phyloP scores from a whole-genome alignment of 1,140 invertebrate species.

The Vanessa atalanta region DNA sequence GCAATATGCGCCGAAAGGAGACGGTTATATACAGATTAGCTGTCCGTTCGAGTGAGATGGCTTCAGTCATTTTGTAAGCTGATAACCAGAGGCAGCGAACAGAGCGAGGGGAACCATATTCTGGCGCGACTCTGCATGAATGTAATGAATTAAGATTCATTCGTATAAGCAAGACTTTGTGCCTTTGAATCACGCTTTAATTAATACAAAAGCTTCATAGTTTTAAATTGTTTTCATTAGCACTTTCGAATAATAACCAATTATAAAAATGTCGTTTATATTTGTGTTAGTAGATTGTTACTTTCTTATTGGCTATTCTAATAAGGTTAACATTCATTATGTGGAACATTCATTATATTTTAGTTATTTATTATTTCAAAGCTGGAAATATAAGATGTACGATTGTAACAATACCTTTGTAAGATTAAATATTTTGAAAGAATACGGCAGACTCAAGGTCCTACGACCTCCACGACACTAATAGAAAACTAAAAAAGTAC shows the following conservation, averaged over 20 bases:
- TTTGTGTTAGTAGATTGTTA: background rate
- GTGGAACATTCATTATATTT: background rate
- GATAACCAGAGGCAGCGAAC: constrained; percentile 77
- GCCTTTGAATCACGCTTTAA: constrained; percentile 57
- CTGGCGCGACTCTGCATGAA: constrained; percentile 76
- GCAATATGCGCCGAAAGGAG: constrained; percentile 73
- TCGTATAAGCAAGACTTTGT: constrained; percentile 63
- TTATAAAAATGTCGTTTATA: constrained; percentile 3
- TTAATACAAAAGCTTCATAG: constrained; percentile 52
- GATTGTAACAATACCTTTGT: background rate
- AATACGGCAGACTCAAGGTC: constrained; percentile 54
- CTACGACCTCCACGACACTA: constrained; percentile 48
- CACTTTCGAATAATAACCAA: constrained; percentile 4
- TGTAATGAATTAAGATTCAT: constrained; percentile 80
- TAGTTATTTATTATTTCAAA: background rate
- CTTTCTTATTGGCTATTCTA: constrained; percentile 3
- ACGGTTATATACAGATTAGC: constrained; percentile 65
- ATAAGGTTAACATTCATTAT: background rate
- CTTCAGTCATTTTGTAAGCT: constrained; percentile 77
- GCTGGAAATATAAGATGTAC: background rate
- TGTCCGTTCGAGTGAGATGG: constrained; percentile 61
- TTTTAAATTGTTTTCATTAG: constrained; percentile 11
- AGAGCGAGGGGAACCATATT: constrained; percentile 79
- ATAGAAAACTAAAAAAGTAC: constrained; percentile 56
- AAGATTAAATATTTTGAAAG: constrained; percentile 61